Evolutionary conservation across 1,140 invertebrate species (phyloP), one percentile per base, ranked within the genome.

Genomic region (Choristoneura fumiferana): DNA sequence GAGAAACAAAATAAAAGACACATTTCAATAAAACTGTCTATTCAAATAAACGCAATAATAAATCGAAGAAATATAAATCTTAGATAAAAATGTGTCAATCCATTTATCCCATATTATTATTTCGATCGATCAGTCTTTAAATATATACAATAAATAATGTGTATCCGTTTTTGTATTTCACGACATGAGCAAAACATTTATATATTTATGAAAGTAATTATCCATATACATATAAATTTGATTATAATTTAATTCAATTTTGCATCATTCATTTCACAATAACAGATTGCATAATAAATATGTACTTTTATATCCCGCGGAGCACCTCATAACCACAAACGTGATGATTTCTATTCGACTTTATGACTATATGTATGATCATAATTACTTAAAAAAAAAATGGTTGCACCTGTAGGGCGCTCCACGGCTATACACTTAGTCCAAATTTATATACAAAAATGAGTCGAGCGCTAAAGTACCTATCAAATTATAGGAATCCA

Each of bases 11-110:
- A 22, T 4, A 8, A 29, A 49, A 33, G 12, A 6, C 17, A 1
- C 4, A 49, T 29, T 12, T 49, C 43, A 49, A 49, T 49, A 49
- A 49, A 49, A 49, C 43, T 49, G 43, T 49, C 43, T 49, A 49
- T 49, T 49, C 43, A 49, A 49, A 49, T 55, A 54, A 37, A 61
- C 45, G 56, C 36, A 17, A 54, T 60, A 61, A 61, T 62, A 65
- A 60, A 63, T 63, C 36, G 60, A 38, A 58, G 49, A 65, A 57
- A 60, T 54, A 54, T 66, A 58, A 60, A 64, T 58, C 63, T 68
- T 68, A 60, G 37, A 62, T 58, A 69, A 68, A 64, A 71, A 68
- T 69, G 55, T 59, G 22, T 64, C 22, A 54, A 58, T 65, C 56
- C 57, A 58, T 49, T 57, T 60, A 65, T 57, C 60, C 38, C 52